Base-by-base conservation (phyloP, 2,888 invertebrate species). In the Cryptus armator region DNA sequence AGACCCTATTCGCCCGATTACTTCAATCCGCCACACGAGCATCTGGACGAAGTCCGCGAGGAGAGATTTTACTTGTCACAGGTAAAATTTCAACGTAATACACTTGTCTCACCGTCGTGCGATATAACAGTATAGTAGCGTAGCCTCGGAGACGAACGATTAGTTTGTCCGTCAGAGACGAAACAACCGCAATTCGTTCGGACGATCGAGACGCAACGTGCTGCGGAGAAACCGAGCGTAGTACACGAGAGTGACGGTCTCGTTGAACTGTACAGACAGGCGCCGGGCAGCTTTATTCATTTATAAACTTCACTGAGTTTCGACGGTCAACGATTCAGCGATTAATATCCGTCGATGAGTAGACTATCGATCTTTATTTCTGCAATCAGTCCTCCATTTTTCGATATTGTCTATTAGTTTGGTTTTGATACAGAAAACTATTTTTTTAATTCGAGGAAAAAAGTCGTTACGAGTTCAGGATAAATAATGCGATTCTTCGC, bases 1-100 rank as follows among this genome's bases (percentile, higher is more conserved):
- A 88, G 88, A 51, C 86, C 90, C 2, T 87, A 88, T 76, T 90
- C 91, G 0, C 90, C 90, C 53, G 90, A 91, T 59, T 86, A 84
- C 24, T 91, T 89, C 75, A 79, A 88, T 64, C 90, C 91, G 51
- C 89, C 91, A 0, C 92, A 90, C 85, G 91, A 93, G 44, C 92
- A 93, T 85, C 89, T 91, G 75, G 93, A 94, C 32, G 93, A 94
- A 81, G 88, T 93, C 64, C 93, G 93, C 87, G 93, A 93, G 82
- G 93, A 94, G 86, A 89, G 91, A 83, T 89, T 86, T 81, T 91
- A 90, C 86, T 88, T 93, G 81, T 92, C 93, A 68, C 93, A 94
- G 93, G 93, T 94, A 67, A 67, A 64, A 1, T 6, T 24, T 12
- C 19, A 24, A 10, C 19, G 59, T 24, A 12, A 9, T 29, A 46